Conservation (phyloP, 2,113 vertebrate genomes). For the Carettochelys insculpta region DNA sequence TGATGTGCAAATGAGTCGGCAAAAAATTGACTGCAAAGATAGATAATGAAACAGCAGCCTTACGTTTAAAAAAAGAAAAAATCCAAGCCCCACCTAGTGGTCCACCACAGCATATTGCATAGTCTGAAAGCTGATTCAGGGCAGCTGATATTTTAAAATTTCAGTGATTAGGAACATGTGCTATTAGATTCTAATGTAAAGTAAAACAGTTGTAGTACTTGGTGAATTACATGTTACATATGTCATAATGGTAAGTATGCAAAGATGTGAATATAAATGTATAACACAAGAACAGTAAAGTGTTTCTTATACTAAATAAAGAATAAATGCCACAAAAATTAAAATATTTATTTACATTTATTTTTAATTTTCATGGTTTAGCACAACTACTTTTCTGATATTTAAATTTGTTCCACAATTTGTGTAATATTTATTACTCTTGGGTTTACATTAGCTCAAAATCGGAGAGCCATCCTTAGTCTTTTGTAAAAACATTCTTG, state of each 20-base stretch:
- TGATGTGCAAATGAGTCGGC: slow-evolving; percentile 25
- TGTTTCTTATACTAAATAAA: slow-evolving; percentile 72
- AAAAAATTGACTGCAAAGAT: slow-evolving; percentile 1
- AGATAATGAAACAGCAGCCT: not conserved
- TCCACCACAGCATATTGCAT: slow-evolving; percentile 18
- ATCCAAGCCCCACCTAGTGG: slow-evolving; percentile 26
- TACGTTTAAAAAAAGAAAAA: not conserved
- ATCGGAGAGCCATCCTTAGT: slow-evolving; percentile 53
- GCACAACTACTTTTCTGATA: slow-evolving; percentile 45
- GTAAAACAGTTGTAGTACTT: slow-evolving; percentile 64
- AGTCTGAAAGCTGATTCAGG: slow-evolving; percentile 23
- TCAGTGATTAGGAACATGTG: slow-evolving; percentile 45
- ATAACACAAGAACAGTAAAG: slow-evolving; percentile 38
- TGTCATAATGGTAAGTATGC: slow-evolving; percentile 18
- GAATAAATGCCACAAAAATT: slow-evolving; percentile 67
- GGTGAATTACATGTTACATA: too few species aligned
- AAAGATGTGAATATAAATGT: slow-evolving; percentile 69
- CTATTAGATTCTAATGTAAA: slow-evolving; percentile 40
- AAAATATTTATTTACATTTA: slow-evolving; percentile 73
- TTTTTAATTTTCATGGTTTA: slow-evolving; percentile 64
- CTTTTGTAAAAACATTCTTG: slow-evolving; percentile 48
- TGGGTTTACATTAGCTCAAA: slow-evolving; percentile 30
- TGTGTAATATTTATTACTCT: slow-evolving; percentile 37
- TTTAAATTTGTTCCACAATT: slow-evolving; percentile 49
- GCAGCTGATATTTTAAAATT: slow-evolving; percentile 20